phyloP scores from a whole-genome alignment of 2,113 vertebrate genomes.

The Atractosteus spatula region DNA sequence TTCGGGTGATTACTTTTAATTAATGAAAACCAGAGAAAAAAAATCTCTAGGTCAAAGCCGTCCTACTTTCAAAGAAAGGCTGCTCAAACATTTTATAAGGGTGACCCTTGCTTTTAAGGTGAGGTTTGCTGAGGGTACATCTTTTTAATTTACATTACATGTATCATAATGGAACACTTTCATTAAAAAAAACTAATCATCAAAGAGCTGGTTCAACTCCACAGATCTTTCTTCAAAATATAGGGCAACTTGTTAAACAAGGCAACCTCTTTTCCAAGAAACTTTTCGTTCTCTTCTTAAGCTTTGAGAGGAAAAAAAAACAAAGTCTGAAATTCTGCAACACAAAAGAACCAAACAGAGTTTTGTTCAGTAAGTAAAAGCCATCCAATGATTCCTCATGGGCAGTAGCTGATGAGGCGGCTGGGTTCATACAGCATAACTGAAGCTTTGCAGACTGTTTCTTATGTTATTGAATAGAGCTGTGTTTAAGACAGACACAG shows the following conservation, averaged over 20 bases:
- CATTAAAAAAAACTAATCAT: background rate
- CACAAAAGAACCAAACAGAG: too few species aligned
- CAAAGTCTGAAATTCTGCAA: too few species aligned
- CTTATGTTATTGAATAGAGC: constrained; percentile 34
- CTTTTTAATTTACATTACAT: constrained; percentile 10
- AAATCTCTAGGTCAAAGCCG: background rate
- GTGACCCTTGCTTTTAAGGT: constrained; percentile 13
- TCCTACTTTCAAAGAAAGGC: constrained; percentile 7
- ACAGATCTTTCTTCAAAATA: background rate
- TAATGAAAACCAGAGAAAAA: background rate
- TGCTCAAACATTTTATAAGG: constrained; percentile 3
- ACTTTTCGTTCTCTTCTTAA: background rate
- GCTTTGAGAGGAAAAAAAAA: too few species aligned
- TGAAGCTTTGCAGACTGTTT: constrained; percentile 21
- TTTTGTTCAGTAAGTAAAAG: background rate
- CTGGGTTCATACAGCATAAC: background rate
- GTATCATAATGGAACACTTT: constrained; percentile 1
- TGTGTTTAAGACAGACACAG: constrained; percentile 38
- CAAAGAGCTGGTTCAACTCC: background rate
- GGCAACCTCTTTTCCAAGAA: background rate
- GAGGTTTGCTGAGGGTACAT: background rate
- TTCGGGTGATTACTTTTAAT: constrained; percentile 11
- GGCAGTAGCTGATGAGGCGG: constrained; percentile 6
- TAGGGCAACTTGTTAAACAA: background rate
- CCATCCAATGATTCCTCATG: background rate